phyloP scores from a whole-genome alignment of 2,888 invertebrate species.

The Timema cristinae region DNA sequence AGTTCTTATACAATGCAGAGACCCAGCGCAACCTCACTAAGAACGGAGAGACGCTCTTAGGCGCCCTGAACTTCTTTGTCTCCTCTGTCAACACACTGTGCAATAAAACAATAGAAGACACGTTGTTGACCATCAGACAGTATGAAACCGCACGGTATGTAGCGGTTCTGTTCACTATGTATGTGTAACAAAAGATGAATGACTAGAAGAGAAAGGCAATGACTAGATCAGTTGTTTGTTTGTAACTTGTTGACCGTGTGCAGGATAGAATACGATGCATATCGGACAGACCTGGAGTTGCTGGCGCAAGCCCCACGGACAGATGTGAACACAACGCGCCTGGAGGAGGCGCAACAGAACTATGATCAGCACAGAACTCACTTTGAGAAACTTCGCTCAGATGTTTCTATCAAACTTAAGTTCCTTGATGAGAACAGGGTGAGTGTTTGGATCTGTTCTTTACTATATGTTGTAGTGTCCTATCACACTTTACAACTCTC shows the following conservation, averaged over 20 bases:
- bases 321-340: constrained; percentile 54
- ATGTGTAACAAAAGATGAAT: too few relatives aligned
- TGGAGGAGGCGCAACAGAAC: constrained; percentile 76
- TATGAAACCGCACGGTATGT: constrained; percentile 73
- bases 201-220: too few relatives aligned
- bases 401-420: constrained; percentile 92
- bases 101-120: constrained; percentile 98
- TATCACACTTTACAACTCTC: too few relatives aligned
- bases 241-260: constrained; percentile 24
- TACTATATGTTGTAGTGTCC: too few relatives aligned
- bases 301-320: constrained; percentile 61
- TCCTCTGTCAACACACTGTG: constrained; percentile 93
- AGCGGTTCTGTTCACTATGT: too few relatives aligned
- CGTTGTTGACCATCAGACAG: constrained; percentile 68
- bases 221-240: too few relatives aligned
- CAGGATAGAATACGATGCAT: constrained; percentile 96
- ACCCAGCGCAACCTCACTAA: constrained; percentile 89
- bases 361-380: constrained; percentile 82
- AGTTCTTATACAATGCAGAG: constrained; percentile 93
- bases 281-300: constrained; percentile 88
- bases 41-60: constrained; percentile 89
- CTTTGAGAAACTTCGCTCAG: constrained; percentile 89
- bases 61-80: constrained; percentile 94
- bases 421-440: constrained; percentile 97
- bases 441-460: constrained; percentile 39